Percentiles rank a stretch among this genome's conserved stretches.
Evolutionary conservation across 1,140 invertebrate species (phyloP).

Genomic region (Andricus grossulariae): DNA sequence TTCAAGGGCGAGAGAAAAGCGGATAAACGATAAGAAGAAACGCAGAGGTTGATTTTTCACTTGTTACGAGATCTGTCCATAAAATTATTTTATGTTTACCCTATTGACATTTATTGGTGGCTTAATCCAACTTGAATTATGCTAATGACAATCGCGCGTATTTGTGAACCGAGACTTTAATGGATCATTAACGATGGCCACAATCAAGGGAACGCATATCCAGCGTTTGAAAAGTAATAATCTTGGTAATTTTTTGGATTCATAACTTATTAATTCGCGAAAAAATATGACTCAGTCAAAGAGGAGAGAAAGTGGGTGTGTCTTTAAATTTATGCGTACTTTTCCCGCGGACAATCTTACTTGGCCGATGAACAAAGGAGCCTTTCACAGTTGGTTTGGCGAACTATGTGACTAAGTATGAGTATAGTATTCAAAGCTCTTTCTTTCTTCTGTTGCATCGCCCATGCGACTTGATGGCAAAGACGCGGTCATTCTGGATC

Average conservation of each 20-base stretch:
- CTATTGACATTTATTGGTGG: slow-evolving; percentile 35
- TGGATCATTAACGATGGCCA: slow-evolving; percentile 31
- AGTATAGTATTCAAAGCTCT: slow-evolving; percentile 34
- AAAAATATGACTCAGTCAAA: neutral
- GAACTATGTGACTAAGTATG: neutral
- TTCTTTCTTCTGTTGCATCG: slow-evolving; percentile 3
- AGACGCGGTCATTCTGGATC: slow-evolving; percentile 30
- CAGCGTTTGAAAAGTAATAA: slow-evolving; percentile 14
- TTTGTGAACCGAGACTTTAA: neutral
- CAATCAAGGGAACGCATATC: slow-evolving; percentile 36
- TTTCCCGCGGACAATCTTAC: neutral
- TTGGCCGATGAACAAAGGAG: slow-evolving; percentile 32
- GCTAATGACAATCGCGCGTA: slow-evolving; percentile 35
- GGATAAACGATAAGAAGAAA: neutral
- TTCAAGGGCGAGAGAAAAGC: neutral
- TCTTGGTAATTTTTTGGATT: neutral
- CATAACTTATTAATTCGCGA: neutral
- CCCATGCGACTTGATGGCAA: slow-evolving; percentile 42
- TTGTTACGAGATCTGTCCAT: neutral
- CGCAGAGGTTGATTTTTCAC: neutral
- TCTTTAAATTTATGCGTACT: slow-evolving; percentile 6
- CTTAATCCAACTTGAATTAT: slow-evolving; percentile 42
- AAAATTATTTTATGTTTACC: neutral
- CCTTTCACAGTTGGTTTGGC: slow-evolving; percentile 1
- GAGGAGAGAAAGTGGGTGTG: neutral